Conservation (phyloP, 1,140 invertebrate genomes). For the Hestina assimilis region DNA sequence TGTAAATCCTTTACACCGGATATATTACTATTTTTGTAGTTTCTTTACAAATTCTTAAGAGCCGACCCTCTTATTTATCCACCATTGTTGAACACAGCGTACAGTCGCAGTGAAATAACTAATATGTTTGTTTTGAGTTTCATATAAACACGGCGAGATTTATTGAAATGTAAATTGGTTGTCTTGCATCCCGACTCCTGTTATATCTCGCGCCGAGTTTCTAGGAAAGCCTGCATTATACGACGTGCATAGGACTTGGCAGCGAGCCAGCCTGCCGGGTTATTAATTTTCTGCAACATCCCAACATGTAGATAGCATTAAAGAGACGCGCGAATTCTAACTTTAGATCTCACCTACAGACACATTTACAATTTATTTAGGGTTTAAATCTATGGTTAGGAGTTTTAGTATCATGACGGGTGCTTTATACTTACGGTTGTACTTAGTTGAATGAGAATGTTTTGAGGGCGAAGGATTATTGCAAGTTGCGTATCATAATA, state of each 20-base stretch:
- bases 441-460: no score
- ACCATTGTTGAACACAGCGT: neutral
- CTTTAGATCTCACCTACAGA: neutral
- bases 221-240: conserved; percentile 21
- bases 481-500: no score
- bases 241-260: conserved; percentile 8
- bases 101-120: neutral
- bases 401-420: neutral
- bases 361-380: neutral
- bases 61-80: neutral
- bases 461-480: no score
- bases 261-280: conserved; percentile 5
- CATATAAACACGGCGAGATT: conserved; percentile 13
- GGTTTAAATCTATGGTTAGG: neutral
- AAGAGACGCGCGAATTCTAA: conserved; percentile 1
- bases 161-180: conserved; percentile 20
- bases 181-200: conserved; percentile 4
- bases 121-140: conserved; percentile 9
- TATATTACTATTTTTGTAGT: no score
- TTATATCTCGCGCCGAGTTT: conserved; percentile 1
- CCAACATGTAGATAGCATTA: conserved; percentile 5
- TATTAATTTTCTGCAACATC: conserved; percentile 16
- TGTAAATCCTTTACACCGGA: no score
- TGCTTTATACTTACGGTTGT: no score
- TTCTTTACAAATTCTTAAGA: neutral